A percentile compares a stretch with the other conserved stretches of the same genome.
phyloP scores from a whole-genome alignment of 2,888 invertebrate species.

The Troilus luridus region DNA sequence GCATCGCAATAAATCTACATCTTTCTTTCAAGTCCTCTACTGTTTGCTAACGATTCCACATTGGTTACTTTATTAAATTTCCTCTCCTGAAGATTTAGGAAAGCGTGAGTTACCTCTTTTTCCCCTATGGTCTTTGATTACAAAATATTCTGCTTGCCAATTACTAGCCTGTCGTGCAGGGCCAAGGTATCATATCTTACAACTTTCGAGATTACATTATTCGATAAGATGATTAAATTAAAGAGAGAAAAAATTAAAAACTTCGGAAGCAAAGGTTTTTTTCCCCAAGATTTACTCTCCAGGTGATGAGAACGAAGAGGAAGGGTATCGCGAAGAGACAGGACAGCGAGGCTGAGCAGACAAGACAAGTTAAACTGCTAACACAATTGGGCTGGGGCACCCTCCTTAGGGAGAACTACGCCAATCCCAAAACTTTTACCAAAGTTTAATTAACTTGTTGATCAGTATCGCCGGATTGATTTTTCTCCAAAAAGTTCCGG shows the following conservation, averaged over 20 bases:
- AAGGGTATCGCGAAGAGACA: background rate
- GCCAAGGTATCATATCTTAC: background rate
- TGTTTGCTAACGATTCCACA: too few species aligned
- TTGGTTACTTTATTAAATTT: too few species aligned
- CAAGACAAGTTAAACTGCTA: conserved; percentile 54
- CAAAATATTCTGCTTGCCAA: too few species aligned
- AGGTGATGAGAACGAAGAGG: background rate
- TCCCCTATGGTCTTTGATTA: too few species aligned
- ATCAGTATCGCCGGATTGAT: conserved; percentile 52
- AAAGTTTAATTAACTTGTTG: conserved; percentile 56
- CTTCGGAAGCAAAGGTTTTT: background rate
- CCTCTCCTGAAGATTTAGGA: too few species aligned
- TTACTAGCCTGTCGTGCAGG: too few species aligned
- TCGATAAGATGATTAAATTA: background rate
- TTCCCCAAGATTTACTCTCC: background rate
- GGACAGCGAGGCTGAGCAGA: conserved; percentile 28
- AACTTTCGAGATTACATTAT: background rate
- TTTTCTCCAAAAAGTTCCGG: conserved; percentile 31
- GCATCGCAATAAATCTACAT: too few species aligned
- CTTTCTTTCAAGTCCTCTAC: too few species aligned
- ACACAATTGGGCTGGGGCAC: conserved; percentile 41
- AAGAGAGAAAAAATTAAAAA: too few species aligned
- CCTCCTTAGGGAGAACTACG: conserved; percentile 19
- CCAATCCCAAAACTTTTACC: conserved; percentile 50
- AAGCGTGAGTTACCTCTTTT: too few species aligned